Percentiles rank a stretch among this genome's conserved stretches.
phyloP scores from a whole-genome alignment of 2,888 invertebrate genomes.

The Nemotelus nigrinus region DNA sequence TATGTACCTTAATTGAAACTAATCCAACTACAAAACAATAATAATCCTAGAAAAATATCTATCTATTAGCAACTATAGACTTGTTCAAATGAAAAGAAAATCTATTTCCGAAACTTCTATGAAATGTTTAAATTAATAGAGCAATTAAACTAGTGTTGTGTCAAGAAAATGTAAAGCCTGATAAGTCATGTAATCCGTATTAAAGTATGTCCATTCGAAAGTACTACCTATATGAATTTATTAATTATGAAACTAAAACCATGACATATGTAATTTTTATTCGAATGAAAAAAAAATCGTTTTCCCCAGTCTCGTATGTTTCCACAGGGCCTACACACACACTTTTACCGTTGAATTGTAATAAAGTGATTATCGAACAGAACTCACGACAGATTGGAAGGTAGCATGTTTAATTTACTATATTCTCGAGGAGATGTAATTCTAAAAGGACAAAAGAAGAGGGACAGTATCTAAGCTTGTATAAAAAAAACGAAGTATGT shows the following conservation, averaged over 20 bases:
- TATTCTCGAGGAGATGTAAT: too few relatives aligned
- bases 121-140: neutral
- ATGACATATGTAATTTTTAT: too few relatives aligned
- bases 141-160: too few relatives aligned
- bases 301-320: slow-evolving; percentile 46
- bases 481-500: slow-evolving; percentile 9
- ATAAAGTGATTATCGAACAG: slow-evolving; percentile 21
- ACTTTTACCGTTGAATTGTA: slow-evolving; percentile 35
- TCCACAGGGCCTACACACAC: slow-evolving; percentile 51
- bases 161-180: too few relatives aligned
- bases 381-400: slow-evolving; percentile 1
- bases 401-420: too few relatives aligned
- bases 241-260: too few relatives aligned
- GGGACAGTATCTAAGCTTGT: neutral
- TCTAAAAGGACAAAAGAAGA: neutral
- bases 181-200: too few relatives aligned
- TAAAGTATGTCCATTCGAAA: too few relatives aligned
- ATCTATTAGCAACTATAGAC: slow-evolving; percentile 25
- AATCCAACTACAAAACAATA: slow-evolving; percentile 23
- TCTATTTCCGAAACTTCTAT: slow-evolving; percentile 24
- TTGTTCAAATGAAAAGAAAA: neutral
- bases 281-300: too few relatives aligned
- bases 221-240: too few relatives aligned
- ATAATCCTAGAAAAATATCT: neutral
- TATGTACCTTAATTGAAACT: slow-evolving; percentile 2